phyloP scores from a whole-genome alignment of 2,113 vertebrate species.

The Mugil cephalus region DNA sequence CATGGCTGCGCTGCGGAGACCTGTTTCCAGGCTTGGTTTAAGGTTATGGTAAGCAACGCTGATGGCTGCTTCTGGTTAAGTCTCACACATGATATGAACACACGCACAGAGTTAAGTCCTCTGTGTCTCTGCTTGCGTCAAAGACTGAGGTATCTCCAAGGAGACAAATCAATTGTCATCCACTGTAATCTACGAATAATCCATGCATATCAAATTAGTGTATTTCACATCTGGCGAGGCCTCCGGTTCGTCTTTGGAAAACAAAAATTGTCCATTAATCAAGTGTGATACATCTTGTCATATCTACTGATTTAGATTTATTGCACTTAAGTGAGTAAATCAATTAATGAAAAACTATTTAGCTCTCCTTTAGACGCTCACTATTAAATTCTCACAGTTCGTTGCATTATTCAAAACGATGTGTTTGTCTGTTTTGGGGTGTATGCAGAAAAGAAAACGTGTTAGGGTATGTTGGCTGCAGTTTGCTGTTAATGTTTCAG shows the following conservation, averaged over 20 bases:
- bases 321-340: slow-evolving; percentile 6
- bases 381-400: slow-evolving; percentile 4
- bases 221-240: background rate
- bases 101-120: no score
- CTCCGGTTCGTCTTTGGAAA: background rate
- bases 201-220: background rate
- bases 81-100: no score
- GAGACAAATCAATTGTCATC: background rate
- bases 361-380: background rate
- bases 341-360: background rate
- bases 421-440: background rate
- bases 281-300: background rate
- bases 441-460: background rate
- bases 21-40: no score
- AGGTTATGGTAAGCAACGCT: no score
- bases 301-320: slow-evolving; percentile 15
- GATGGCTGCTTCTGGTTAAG: no score
- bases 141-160: background rate
- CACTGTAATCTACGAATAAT: background rate
- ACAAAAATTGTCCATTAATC: slow-evolving; percentile 2
- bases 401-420: background rate
- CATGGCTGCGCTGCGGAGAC: no score
- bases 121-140: background rate
- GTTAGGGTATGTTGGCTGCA: slow-evolving; percentile 1
- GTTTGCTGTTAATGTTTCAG: slow-evolving; percentile 6